Evolutionary conservation across 2,797 vertebrate species (phyloP), one percentile per base, ranked within the genome.

Genomic region (Bradypodion pumilum): DNA sequence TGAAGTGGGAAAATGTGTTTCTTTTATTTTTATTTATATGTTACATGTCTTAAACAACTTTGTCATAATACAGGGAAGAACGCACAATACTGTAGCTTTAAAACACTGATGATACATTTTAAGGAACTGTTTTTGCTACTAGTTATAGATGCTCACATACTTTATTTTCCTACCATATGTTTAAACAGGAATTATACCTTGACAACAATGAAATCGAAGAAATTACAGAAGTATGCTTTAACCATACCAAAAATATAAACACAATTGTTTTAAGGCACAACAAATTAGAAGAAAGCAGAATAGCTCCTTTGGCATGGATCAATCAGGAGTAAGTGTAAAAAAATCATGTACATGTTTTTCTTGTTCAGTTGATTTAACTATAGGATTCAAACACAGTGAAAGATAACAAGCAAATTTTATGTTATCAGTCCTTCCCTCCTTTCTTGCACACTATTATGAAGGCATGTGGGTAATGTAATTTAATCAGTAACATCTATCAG

Each of bases 181-280:
- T 70, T 63, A 74, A 95, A 62, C 62, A 99, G 99, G 99, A 99
- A 93, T 90, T 99, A 72, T 95, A 99, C 79, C 95, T 99, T 80
- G 98, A 99, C 95, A 97, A 97, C 91, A 99, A 99, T 85, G 92
- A 97, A 85, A 98, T 99, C 63, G 98, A 99, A 95, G 98, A 99
- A 94, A 98, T 99, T 89, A 97, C 97, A 81, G 98, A 98, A 89
- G 93, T 95, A 5, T 97, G 96, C 90, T 98, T 99, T 88, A 99
- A 99, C 89, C 95, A 96, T n/a, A 98, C 97, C 76, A 95, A 85
- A 84, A 97, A 93, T 90, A 97, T 99, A 84, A 98, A 97, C n/a
- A 90, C 98, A 37, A 90, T 99, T 85, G 97, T 97, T 87, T 92
- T 99, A 81, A 95, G 97, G 87, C 95, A 99, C 78, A 99, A 99